phyloP scores from a whole-genome alignment of 35 echinoderm and acorn worm species.

The Ptychodera flava region DNA sequence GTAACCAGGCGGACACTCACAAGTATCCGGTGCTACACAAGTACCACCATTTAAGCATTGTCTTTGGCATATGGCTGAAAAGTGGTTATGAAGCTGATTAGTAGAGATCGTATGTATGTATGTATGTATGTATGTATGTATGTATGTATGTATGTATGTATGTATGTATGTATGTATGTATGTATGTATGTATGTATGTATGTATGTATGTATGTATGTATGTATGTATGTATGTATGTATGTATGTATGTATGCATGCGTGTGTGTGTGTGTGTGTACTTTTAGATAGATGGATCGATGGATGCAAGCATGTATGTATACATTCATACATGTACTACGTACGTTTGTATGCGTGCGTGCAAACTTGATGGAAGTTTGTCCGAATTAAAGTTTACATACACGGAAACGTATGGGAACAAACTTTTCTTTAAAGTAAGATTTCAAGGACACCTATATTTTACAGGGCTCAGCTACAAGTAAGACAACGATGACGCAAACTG shows the following conservation, averaged over 20 bases:
- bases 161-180: not conserved
- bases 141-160: constrained; percentile 2
- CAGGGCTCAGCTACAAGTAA: no score
- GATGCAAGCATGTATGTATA: not conserved
- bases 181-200: not conserved
- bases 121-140: constrained; percentile 2
- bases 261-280: not conserved
- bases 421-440: no score
- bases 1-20: no score
- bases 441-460: no score
- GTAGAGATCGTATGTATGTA: constrained; percentile 1
- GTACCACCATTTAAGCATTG: no score
- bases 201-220: not conserved
- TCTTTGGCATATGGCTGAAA: no score
- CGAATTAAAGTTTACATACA: no score
- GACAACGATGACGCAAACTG: no score
- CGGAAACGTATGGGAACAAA: no score
- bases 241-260: not conserved
- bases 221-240: not conserved
- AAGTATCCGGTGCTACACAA: no score
- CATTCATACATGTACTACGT: not conserved
- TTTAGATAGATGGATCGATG: not conserved
- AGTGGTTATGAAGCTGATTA: no score
- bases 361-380: no score
- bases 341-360: not conserved